phyloP scores from a whole-genome alignment of 1,140 invertebrate species.

The Episyrphus balteatus region DNA sequence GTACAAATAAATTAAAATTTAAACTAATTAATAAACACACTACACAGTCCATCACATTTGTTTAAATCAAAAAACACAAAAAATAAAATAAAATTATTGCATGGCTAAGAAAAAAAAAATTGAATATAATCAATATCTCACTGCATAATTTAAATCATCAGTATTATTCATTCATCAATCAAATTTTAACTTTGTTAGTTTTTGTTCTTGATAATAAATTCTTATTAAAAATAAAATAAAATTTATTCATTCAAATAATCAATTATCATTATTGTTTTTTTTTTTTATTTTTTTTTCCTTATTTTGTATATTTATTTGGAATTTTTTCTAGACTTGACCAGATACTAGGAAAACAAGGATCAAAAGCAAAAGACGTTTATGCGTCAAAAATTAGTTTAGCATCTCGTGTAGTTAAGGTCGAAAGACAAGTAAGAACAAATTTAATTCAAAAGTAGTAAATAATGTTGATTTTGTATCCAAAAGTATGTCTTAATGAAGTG shows the following conservation, averaged over 20 bases:
- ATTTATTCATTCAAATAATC: neutral
- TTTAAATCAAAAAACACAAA: too few relatives aligned
- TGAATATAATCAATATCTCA: too few relatives aligned
- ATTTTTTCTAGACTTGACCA: constrained; percentile 66
- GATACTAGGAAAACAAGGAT: constrained; percentile 87
- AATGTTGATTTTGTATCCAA: too few relatives aligned
- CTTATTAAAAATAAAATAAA: neutral
- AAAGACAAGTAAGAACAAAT: constrained; percentile 66
- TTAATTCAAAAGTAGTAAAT: too few relatives aligned
- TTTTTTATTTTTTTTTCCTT: constrained; percentile 6
- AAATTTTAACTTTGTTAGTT: neutral
- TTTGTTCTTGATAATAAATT: neutral
- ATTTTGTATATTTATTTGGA: neutral
- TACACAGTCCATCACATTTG: too few relatives aligned
- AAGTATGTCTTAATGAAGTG: too few relatives aligned
- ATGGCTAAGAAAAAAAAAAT: too few relatives aligned
- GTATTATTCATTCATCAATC: too few relatives aligned
- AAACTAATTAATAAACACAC: too few relatives aligned
- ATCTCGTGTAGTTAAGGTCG: constrained; percentile 87
- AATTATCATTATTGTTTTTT: constrained; percentile 5
- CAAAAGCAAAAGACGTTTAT: constrained; percentile 86
- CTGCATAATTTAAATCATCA: too few relatives aligned
- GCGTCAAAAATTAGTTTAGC: constrained; percentile 88
- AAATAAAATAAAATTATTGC: too few relatives aligned
- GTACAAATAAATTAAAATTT: too few relatives aligned